Evolutionary conservation across 2,888 invertebrate species (phyloP).

Genomic region (Meghimatium bilineatum): DNA sequence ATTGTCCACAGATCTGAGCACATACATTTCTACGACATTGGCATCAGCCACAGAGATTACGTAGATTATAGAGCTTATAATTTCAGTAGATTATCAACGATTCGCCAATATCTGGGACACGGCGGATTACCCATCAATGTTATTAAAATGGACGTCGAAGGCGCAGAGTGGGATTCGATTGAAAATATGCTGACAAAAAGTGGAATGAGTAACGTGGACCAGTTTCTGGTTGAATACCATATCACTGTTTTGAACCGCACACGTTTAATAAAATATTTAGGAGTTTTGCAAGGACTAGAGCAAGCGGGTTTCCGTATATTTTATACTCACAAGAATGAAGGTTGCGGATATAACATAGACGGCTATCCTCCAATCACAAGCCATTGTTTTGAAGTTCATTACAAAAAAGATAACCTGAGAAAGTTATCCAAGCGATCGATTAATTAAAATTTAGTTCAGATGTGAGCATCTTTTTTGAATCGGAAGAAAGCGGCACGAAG

Average conservation of each 20-base stretch:
- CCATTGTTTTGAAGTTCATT: conserved; percentile 8
- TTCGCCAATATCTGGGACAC: background rate
- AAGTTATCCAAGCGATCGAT: too few relatives aligned
- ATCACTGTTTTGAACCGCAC: background rate
- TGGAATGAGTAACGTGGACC: background rate
- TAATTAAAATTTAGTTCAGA: too few relatives aligned
- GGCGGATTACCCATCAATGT: background rate
- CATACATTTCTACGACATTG: conserved; percentile 21
- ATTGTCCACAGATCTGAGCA: background rate
- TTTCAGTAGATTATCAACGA: background rate
- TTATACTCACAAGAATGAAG: conserved; percentile 14
- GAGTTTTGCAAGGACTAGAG: background rate
- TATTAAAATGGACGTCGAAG: conserved; percentile 12
- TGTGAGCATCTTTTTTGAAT: too few relatives aligned
- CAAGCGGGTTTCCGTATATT: background rate
- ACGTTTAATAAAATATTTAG: background rate
- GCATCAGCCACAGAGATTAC: background rate
- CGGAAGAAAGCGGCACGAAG: too few relatives aligned
- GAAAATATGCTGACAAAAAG: background rate
- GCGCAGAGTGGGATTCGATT: background rate
- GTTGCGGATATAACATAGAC: background rate
- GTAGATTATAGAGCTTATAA: background rate
- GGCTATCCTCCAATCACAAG: background rate
- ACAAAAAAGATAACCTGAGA: background rate
- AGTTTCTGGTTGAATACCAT: conserved; percentile 10